Conservation (phyloP, 1,140 invertebrate species). For the Delia radicum region DNA sequence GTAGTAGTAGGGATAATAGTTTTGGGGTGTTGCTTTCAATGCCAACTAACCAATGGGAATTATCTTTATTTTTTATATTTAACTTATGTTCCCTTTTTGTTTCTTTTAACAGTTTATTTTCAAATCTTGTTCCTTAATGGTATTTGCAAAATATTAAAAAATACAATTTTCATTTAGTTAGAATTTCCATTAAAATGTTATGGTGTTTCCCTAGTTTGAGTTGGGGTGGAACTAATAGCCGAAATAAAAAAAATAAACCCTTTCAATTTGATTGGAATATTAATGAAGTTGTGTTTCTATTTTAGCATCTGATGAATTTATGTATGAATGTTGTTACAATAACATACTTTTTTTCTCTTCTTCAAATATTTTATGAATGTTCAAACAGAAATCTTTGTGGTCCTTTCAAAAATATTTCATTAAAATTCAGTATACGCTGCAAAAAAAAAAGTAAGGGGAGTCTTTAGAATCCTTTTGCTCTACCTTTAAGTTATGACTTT, state of each 20-base stretch:
- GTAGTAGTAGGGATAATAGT: background rate
- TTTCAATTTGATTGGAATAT: constrained; percentile 17
- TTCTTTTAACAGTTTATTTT: background rate
- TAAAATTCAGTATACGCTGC: too few species aligned
- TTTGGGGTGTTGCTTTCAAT: background rate
- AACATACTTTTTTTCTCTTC: too few species aligned
- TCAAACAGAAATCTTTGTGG: too few species aligned
- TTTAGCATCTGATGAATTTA: too few species aligned
- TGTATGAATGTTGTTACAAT: too few species aligned
- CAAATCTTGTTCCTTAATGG: background rate
- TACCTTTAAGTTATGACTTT: too few species aligned
- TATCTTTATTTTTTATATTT: background rate
- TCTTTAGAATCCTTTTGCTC: too few species aligned
- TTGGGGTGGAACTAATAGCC: background rate
- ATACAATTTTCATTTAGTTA: background rate
- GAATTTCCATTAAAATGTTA: background rate
- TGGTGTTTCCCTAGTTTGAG: background rate
- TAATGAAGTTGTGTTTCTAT: constrained; percentile 5
- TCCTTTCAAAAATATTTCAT: too few species aligned
- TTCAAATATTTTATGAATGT: too few species aligned
- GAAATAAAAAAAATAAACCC: background rate
- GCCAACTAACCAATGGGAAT: background rate
- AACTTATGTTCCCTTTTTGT: background rate
- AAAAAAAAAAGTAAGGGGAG: too few species aligned
- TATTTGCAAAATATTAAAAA: background rate